These are phyloP conservation scores for Rhopalosiphum nymphaeae DNA, from an alignment of 2,888 invertebrate genomes.

Conservation along the genomic window DNA sequence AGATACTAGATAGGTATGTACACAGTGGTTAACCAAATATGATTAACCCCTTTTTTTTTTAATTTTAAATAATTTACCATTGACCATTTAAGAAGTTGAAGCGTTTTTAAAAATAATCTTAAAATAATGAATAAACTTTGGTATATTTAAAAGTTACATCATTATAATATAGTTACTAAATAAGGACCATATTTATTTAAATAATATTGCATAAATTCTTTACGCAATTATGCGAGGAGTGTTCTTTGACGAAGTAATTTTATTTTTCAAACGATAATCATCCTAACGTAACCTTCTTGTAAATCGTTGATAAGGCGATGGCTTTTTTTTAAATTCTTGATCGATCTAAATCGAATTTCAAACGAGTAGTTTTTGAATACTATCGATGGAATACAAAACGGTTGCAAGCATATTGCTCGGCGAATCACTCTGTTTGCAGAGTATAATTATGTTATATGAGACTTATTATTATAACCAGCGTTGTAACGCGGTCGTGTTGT, in stretches of 20 bases:
- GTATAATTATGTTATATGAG: background rate
- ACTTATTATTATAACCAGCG: background rate
- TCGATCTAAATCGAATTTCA: background rate
- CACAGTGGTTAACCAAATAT: background rate
- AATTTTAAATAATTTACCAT: background rate
- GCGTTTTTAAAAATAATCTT: background rate
- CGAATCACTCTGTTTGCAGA: background rate
- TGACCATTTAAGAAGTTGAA: background rate
- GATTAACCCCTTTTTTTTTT: background rate
- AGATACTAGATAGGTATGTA: background rate
- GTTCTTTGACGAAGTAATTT: background rate
- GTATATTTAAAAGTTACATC: background rate
- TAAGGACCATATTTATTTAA: background rate
- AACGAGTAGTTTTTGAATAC: background rate
- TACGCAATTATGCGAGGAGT: background rate
- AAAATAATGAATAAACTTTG: background rate
- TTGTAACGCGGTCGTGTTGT: background rate
- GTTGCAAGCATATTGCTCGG: background rate
- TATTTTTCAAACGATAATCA: background rate
- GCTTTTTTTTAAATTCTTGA: background rate
- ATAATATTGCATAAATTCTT: background rate
- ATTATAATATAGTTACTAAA: background rate
- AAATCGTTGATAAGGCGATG: background rate
- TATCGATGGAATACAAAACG: background rate
- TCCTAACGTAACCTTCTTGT: background rate